Base-by-base conservation (phyloP, 2,797 vertebrate genomes). In the Eulemur mongoz region DNA sequence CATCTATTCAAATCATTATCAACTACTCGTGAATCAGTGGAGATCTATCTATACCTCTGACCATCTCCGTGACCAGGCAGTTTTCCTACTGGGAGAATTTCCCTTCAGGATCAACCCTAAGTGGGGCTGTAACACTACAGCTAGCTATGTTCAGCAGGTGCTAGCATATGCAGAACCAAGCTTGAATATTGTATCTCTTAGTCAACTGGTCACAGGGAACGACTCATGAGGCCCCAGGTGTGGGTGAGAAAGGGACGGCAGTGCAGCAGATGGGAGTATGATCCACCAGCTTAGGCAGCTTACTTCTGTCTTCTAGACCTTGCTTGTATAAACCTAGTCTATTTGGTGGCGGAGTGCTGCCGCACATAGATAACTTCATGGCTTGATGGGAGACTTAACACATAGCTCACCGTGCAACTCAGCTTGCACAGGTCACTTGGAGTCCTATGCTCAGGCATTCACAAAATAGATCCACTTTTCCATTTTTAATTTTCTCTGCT, bases 401-500 rank as follows among this genome's bases (percentile, higher is more conserved):
- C 72, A 70, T 18, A 85, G 38, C 67, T 94, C 45, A 59, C 35
- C 18, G 15, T 90, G 67, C 32, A 81, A 52, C 43, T 69, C 54
- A 85, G 65, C 40, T 81, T 63, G 20, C 72, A 63, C 45, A 84
- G 72, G 32, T 79, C 63, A 72, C 79, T 52, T 93, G 63, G 54
- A 72, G 52, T 73, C 70, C 48, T 75, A 18, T 11, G 11, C n/a
- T 90, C 52, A 88, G 82, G 22, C 59, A 23, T 79, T 87, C 67
- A 63, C 73, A 81, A 91, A 91, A 63, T 38, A 82, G n/a, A 82
- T 32, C 78, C 17, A 20, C 38, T 91, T 89, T 82, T 83, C 59
- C 25, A 69, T 83, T 95, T 86, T 95, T 75, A 73, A 67, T 87
- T 96, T 91, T 91, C 32, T 91, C 43, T 91, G 70, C n/a, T 75